Conservation (phyloP, 37 sponge, comb jelly and placozoan species). For the Theonella swinhoei region DNA sequence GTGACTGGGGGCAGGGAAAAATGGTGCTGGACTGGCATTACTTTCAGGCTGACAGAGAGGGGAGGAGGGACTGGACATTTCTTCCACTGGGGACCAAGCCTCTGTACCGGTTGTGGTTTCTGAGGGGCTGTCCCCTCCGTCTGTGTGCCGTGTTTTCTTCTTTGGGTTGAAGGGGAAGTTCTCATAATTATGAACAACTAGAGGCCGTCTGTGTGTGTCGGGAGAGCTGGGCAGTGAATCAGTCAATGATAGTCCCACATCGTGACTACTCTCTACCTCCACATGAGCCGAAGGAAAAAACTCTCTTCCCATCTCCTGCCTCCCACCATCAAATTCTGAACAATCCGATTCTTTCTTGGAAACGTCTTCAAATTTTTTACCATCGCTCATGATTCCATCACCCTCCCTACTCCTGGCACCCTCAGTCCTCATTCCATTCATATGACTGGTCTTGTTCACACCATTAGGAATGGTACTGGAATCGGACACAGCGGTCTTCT, state of each 20-base stretch:
- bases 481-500: not conserved
- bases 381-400: not conserved
- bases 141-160: not conserved
- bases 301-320: not conserved
- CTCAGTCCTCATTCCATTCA: not conserved
- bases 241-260: too few species aligned
- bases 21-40: not conserved
- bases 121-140: not conserved
- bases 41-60: slow-evolving; percentile 14
- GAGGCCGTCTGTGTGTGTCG: not conserved
- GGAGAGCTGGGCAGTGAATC: not conserved
- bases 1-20: not conserved
- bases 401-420: not conserved
- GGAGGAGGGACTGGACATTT: not conserved
- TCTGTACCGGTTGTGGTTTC: too few species aligned
- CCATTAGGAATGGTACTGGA: not conserved
- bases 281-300: not conserved
- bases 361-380: not conserved
- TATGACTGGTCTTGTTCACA: not conserved
- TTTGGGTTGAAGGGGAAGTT: not conserved
- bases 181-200: not conserved
- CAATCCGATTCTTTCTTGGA: not conserved
- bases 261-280: too few species aligned
- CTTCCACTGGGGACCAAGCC: not conserved
- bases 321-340: not conserved